Evolutionary conservation across 2,797 vertebrate genomes (phyloP), one percentile per base, ranked within the genome.

Genomic region (Melanotaenia nigrans): DNA sequence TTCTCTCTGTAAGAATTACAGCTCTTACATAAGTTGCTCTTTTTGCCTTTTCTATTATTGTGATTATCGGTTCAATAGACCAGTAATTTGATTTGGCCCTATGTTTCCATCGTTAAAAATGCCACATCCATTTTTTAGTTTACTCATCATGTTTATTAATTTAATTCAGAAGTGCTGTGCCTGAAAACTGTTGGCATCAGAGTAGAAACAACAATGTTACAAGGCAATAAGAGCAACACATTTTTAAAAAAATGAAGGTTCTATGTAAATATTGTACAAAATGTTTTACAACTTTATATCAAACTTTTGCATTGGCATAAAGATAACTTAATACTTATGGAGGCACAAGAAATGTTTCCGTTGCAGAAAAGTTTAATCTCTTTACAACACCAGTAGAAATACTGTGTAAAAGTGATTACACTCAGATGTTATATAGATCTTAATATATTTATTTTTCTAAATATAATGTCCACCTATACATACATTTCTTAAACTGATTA

Each of bases 211-310:
- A 54, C 55, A 71, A 77, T 71, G 55, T 71, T 42, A 33, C 71
- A 83, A 74, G 67, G 55, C 53, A 45, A 75, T 30, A 35, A 73
- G 69, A 79, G 75, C 76, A 84, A 79, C 63, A 77, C 24, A 56
- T 12, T 68, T 30, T 14, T 1, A 36, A 40, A 38, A 66, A 75
- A 16, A 63, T 4, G 28, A 61, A 65, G 54, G 53, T 68, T 40
- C 28, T 38, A n/a, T 93, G 92, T 93, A 93, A 86, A 94, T 93
- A 92, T 20, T 94, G 93, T 94, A 87, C 25, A 78, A 83, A 85
- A 79, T 83, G 57, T 92, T 94, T 93, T 93, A 81, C 88, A 93
- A 87, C 84, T 92, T 93, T 91, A 90, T 90, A 89, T 73, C 57
- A 76, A 87, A 88, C 11, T 64, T 85, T 86, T 89, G 57, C 75